Percentiles rank a stretch among this genome's conserved stretches.
phyloP scores from a whole-genome alignment of 2,888 invertebrate genomes.

The Mechanitis mazaeus region DNA sequence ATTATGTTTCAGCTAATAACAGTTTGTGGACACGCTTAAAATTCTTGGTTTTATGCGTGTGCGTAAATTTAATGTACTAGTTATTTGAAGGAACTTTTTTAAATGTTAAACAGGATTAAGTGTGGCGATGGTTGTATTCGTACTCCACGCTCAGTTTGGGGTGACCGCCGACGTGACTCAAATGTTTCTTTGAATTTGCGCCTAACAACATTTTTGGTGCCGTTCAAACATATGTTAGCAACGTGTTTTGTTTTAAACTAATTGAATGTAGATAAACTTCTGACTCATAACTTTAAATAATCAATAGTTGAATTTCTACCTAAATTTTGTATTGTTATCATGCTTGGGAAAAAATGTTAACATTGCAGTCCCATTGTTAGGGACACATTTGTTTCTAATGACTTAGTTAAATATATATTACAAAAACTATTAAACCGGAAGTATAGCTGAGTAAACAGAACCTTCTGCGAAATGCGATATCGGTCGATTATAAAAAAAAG shows the following conservation, averaged over 20 bases:
- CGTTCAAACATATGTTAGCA: constrained; percentile 14
- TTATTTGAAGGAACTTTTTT: constrained; percentile 19
- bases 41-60: constrained; percentile 3
- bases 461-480: constrained; percentile 65
- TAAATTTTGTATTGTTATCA: too few relatives aligned
- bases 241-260: constrained; percentile 7
- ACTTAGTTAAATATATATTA: constrained; percentile 33
- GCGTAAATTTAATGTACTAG: background rate
- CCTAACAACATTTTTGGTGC: constrained; percentile 10
- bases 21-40: constrained; percentile 15
- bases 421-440: constrained; percentile 53
- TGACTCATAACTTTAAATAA: constrained; percentile 13
- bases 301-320: background rate
- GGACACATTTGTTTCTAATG: constrained; percentile 21
- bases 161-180: constrained; percentile 23
- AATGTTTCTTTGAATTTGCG: constrained; percentile 24
- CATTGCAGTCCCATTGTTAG: background rate
- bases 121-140: constrained; percentile 22
- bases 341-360: background rate
- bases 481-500: constrained; percentile 32
- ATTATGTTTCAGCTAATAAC: constrained; percentile 24
- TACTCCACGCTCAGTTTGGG: constrained; percentile 23
- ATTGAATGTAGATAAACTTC: constrained; percentile 12
- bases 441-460: constrained; percentile 54
- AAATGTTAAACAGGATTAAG: constrained; percentile 31